Evolutionary conservation across 2,113 vertebrate species (phyloP), one percentile per base, ranked within the genome.

Genomic region (Chaenogobius annularis): DNA sequence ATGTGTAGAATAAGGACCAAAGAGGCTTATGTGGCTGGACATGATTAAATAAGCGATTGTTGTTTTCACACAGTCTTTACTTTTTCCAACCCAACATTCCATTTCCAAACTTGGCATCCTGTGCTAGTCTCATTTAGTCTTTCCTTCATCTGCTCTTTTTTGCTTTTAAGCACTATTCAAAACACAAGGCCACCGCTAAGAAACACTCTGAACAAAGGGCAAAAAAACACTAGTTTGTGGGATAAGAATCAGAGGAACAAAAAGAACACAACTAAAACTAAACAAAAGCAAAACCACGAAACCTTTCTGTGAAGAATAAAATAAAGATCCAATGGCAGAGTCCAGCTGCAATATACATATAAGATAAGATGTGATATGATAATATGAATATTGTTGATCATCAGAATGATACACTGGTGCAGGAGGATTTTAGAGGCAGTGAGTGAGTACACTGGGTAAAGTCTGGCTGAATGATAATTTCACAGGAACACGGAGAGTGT

Each of bases 21-120:
- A 68, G 68, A 54, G 23, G 62, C 79, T 73, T 87, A 89, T 40
- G 37, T 40, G 89, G 85, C 67, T 74, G 75, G 82, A 78, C 85
- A 84, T 79, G 22, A 13, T 35, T 35, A 35, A 35, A 35, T 35
- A 6, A 35, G 35, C 35, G 72, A 75, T 85, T 75, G 78, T 81
- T 69, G 47, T 68, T 84, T 67, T n/a, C n/a, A n/a, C n/a, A n/a
- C 56, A 22, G 12, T 35, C 50, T 75, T 72, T 72, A 40, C 68
- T 76, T 69, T 73, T 82, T 75, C 69, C 64, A 77, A n/a, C 74
- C 70, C 63, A 65, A 59, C 31, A 55, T 14, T 55, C 48, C 5
- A 13, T 75, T 23, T 5, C 23, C 23, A 31, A 58, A 44, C 1
- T 47, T 4, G 0, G 20, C 55, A 19, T 7, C 8, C 50, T 58